These are phyloP conservation scores for Aspidiotus rigidus DNA, from an alignment of 2,888 invertebrate species.

Conservation along the genomic window DNA sequence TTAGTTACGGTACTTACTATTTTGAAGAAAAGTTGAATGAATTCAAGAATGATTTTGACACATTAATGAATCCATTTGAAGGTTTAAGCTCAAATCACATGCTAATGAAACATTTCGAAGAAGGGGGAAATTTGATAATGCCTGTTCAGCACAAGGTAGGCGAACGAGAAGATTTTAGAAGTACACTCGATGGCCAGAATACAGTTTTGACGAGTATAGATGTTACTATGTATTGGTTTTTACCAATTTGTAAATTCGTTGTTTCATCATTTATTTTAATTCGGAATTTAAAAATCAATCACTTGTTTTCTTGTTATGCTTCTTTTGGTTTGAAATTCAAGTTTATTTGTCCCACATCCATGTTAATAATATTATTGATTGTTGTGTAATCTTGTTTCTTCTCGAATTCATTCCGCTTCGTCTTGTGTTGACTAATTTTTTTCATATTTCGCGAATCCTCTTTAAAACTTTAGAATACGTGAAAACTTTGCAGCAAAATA, in stretches of 20 bases:
- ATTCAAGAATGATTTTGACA: background rate
- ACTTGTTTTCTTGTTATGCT: no score
- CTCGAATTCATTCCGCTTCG: background rate
- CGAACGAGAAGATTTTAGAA: background rate
- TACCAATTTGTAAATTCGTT: no score
- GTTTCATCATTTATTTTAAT: no score
- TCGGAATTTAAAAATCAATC: no score
- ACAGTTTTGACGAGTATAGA: no score
- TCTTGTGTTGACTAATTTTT: background rate
- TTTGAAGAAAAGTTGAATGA: background rate
- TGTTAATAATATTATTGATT: no score
- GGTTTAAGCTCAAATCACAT: background rate
- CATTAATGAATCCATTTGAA: background rate
- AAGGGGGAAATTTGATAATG: background rate
- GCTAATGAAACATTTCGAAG: background rate
- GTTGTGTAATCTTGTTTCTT: no score
- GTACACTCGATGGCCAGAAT: no score
- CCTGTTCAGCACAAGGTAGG: background rate
- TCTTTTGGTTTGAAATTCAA: no score
- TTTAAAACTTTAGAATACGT: background rate
- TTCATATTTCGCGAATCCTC: background rate
- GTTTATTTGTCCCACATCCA: no score
- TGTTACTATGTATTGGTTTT: no score
- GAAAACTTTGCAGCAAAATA: background rate
- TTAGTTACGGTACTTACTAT: no score